Conservation (phyloP, 1,140 invertebrate species). For the Drusus annulatus region DNA sequence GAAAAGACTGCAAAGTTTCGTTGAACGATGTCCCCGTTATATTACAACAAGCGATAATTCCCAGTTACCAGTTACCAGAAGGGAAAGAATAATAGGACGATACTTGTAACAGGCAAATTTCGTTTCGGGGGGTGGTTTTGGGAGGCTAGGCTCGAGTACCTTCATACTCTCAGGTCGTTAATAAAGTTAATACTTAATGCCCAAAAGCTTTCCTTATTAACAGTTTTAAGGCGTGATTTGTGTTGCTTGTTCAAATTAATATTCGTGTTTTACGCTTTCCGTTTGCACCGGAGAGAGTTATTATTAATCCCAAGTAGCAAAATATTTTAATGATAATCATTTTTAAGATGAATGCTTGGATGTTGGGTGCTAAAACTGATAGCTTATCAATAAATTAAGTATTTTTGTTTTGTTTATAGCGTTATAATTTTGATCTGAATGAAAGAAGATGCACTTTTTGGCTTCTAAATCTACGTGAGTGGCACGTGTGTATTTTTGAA, state of each 20-base stretch:
- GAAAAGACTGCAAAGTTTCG: conserved; percentile 11
- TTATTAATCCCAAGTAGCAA: too few species aligned
- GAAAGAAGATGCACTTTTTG: too few species aligned
- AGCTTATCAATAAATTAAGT: too few species aligned
- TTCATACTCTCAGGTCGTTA: conserved; percentile 46
- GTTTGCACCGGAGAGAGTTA: background rate
- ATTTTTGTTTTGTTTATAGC: too few species aligned
- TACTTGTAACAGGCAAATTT: conserved; percentile 34
- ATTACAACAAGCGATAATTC: conserved; percentile 28
- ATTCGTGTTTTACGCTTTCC: conserved; percentile 46
- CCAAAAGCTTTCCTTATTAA: conserved; percentile 51
- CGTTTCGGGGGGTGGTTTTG: conserved; percentile 9
- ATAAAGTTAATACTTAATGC: conserved; percentile 53
- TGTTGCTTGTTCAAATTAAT: conserved; percentile 53
- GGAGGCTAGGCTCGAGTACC: background rate
- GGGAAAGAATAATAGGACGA: conserved; percentile 27
- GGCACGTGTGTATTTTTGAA: too few species aligned
- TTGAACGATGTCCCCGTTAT: conserved; percentile 6
- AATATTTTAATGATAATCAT: background rate
- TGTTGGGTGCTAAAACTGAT: too few species aligned
- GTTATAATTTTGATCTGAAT: too few species aligned
- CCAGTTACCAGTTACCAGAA: background rate
- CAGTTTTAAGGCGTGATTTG: conserved; percentile 52
- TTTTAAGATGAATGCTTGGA: too few species aligned
- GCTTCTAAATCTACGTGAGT: too few species aligned